Conservation (phyloP, 2,888 invertebrate genomes). For the Stramonita haemastoma region DNA sequence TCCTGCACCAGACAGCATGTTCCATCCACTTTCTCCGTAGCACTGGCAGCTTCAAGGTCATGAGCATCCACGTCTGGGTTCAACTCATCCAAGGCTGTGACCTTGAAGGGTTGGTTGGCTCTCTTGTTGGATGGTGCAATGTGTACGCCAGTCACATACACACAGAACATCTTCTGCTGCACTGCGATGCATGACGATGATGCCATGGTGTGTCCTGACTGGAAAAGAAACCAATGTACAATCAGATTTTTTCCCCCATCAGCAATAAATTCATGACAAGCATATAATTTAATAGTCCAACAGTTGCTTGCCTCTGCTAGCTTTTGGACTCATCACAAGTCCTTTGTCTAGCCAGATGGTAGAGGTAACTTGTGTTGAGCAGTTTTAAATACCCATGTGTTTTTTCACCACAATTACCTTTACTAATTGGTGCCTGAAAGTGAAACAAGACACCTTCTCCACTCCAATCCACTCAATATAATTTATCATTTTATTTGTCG, state of each 20-base stretch:
- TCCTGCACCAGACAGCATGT: constrained; percentile 70
- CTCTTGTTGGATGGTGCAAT: constrained; percentile 69
- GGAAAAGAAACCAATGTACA: background rate
- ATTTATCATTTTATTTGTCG: no score
- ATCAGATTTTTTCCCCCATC: background rate
- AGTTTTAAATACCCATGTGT: no score
- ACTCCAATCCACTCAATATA: no score
- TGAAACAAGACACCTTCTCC: no score
- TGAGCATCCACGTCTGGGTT: constrained; percentile 55
- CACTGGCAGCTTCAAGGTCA: constrained; percentile 57
- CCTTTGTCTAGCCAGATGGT: no score
- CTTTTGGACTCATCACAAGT: no score
- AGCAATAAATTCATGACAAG: background rate
- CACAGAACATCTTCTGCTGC: constrained; percentile 72
- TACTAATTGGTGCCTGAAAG: no score
- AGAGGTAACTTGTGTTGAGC: no score
- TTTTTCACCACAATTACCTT: no score
- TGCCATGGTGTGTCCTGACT: constrained; percentile 33
- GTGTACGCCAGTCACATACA: constrained; percentile 66
- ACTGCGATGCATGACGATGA: constrained; percentile 57
- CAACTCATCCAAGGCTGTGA: constrained; percentile 68
- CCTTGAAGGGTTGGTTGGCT: constrained; percentile 68
- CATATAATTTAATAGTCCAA: no score
- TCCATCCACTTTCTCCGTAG: constrained; percentile 75
- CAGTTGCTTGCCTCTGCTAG: no score